Conservation (phyloP, 2,113 vertebrate species). For the Xyrauchen texanus region DNA sequence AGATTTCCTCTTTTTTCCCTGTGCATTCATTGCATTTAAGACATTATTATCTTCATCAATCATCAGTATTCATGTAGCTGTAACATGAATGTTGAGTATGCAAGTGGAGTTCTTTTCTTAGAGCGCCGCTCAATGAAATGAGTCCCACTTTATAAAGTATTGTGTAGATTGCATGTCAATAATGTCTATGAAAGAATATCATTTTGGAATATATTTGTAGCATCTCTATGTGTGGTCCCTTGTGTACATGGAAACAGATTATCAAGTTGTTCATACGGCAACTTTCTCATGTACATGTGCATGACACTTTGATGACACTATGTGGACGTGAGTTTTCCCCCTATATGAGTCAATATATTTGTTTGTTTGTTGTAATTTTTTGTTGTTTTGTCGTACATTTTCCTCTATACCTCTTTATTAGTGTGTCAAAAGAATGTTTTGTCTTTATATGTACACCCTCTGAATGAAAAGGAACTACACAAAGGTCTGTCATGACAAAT, state of each 20-base stretch:
- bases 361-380: slow-evolving; percentile 40
- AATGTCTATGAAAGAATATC: slow-evolving; percentile 83
- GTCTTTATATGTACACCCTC: no score
- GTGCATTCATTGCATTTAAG: neutral
- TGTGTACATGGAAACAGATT: slow-evolving; percentile 91
- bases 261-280: slow-evolving; percentile 84
- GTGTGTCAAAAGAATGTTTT: slow-evolving; percentile 47
- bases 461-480: slow-evolving; percentile 76
- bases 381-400: slow-evolving; percentile 55
- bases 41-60: slow-evolving; percentile 21
- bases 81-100: neutral
- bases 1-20: neutral
- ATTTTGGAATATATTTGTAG: slow-evolving; percentile 96
- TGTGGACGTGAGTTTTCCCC: slow-evolving; percentile 47
- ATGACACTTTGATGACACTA: slow-evolving; percentile 77
- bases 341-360: slow-evolving; percentile 59
- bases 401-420: slow-evolving; percentile 55
- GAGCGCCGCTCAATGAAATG: neutral
- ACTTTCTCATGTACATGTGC: slow-evolving; percentile 90
- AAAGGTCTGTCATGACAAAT: slow-evolving; percentile 72
- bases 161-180: slow-evolving; percentile 51
- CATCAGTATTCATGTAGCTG: slow-evolving; percentile 18
- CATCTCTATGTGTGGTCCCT: slow-evolving; percentile 88
- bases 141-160: neutral
- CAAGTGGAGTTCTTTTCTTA: neutral